Evolutionary conservation across 2,888 invertebrate genomes (phyloP).

Genomic region (Scrobipalpa atriplicella): DNA sequence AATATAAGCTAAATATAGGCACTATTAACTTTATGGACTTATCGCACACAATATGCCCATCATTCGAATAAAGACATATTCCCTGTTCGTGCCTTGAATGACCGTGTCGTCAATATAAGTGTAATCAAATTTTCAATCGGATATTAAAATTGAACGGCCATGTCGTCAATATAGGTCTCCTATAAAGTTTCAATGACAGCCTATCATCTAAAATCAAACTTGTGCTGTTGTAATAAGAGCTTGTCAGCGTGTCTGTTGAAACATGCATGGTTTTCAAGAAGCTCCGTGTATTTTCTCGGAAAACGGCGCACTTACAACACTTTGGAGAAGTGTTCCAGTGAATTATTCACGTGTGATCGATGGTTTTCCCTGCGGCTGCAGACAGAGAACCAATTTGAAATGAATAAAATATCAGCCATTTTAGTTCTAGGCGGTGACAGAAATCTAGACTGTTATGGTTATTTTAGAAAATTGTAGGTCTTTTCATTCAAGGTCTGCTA

Average conservation of each 20-base stretch:
- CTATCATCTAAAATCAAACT: not conserved
- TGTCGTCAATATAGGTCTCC: not conserved
- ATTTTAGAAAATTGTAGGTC: too few relatives aligned
- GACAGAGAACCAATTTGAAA: not conserved
- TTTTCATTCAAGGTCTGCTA: too few relatives aligned
- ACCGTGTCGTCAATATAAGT: too few relatives aligned
- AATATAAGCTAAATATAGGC: not conserved
- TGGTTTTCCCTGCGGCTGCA: not conserved
- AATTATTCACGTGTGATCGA: constrained; percentile 11
- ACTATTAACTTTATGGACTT: not conserved
- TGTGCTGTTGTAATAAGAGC: not conserved
- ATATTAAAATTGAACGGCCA: too few relatives aligned
- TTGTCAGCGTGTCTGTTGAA: not conserved
- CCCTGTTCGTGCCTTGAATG: too few relatives aligned
- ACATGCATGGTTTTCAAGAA: not conserved
- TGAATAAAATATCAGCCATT: not conserved
- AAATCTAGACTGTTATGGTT: not conserved
- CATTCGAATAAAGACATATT: too few relatives aligned
- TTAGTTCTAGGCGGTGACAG: constrained; percentile 1
- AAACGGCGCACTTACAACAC: not conserved
- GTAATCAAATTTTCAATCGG: too few relatives aligned
- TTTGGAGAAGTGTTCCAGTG: not conserved
- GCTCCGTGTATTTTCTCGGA: not conserved
- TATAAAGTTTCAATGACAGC: not conserved
- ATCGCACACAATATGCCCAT: not conserved